Evolutionary conservation across 2,888 invertebrate genomes (phyloP), one percentile per base, ranked within the genome.

Genomic region (Mallateleia sp.): DNA sequence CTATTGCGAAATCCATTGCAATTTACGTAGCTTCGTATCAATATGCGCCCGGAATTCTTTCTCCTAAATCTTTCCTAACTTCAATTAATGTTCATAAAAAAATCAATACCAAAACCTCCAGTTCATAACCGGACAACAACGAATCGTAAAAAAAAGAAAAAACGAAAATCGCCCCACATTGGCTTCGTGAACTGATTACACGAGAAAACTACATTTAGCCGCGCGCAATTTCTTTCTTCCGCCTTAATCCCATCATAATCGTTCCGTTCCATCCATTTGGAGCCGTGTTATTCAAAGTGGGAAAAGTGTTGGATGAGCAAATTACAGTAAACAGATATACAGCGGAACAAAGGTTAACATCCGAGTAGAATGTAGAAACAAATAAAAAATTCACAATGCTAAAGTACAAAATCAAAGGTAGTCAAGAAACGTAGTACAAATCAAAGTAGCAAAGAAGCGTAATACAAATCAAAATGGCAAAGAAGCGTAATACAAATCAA

Each of bases 201-300:
- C 45, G 32, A 24, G 38, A 52, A 77, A 74, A 52, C 52, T 52
- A 62, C 64, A 22, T 52, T 75, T 42, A 75, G 62, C 25, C 5
- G 38, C 54, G 32, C 18, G 38, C 64, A 62, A 56, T 77, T 54
- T 42, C 45, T 78, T 78, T 78, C 67, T 78, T 78, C 62, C 58
- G 56, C 32, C 52, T 47, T 78, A 78, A 78, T 78, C 67, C 47
- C 47, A 20, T 78, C 56, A 78, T 78, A 67, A 77, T 77, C 75
- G 64, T 54, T 42, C 18, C 67, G 47, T 56, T 67, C 52, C 47
- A 67, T 66, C 58, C 24, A 4, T 54, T 9, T 18, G 50, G 11
- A 18, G 24, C 38, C 25, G 28, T 62, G 50, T 60, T 64, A 38
- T 50, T 64, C 52, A 54, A 54, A 42, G 25, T 52, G 54, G 25